These are phyloP conservation scores for Garra rufa DNA, from an alignment of 2,113 vertebrate species.

Conservation along the genomic window DNA sequence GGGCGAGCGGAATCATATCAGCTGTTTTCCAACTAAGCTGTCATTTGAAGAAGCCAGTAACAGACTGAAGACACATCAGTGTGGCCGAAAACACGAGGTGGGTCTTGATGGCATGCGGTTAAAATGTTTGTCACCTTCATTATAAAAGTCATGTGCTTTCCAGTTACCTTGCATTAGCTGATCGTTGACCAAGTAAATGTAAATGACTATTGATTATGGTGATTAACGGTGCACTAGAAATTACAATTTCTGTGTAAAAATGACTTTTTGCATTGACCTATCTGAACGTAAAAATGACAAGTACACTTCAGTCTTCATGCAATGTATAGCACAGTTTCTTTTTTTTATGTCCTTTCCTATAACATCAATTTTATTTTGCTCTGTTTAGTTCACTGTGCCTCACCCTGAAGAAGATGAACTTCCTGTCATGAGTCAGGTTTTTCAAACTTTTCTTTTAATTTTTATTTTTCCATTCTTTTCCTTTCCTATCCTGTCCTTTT, in stretches of 20 bases:
- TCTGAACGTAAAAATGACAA: neutral
- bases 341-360: neutral
- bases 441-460: neutral
- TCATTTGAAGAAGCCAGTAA: slow-evolving; percentile 84
- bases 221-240: neutral
- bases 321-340: neutral
- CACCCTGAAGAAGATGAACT: neutral
- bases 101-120: neutral
- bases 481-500: neutral
- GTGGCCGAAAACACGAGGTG: slow-evolving; percentile 68
- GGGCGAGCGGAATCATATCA: slow-evolving; percentile 77
- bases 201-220: neutral
- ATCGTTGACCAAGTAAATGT: neutral
- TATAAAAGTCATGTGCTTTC: neutral
- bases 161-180: neutral
- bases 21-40: slow-evolving; percentile 81
- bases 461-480: neutral
- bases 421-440: neutral
- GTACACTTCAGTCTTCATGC: neutral
- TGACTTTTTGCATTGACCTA: neutral
- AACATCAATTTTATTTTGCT: neutral
- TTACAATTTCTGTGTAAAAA: too few species aligned
- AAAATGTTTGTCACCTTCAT: neutral
- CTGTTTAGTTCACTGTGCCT: neutral
- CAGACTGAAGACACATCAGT: slow-evolving; percentile 81